phyloP scores from a whole-genome alignment of 2,113 vertebrate genomes.

The zebrafish (Danio rerio) region GRCz12tu NC_133183.1:35218501-35219000 shows the following conservation, averaged over 20 bases:
- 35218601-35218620: not conserved
- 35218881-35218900: not conserved
- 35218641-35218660: not conserved
- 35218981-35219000: not conserved
- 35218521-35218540: too few species aligned
- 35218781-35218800: constrained; percentile 52
- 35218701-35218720: constrained; percentile 8
- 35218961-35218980: not conserved
- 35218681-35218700: constrained; percentile 8
- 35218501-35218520: too few species aligned
- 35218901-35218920: not conserved
- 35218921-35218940: not conserved
- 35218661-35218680: not conserved
- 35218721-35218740: constrained; percentile 37
- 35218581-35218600: too few species aligned
- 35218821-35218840: constrained; percentile 15
- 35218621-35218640: not conserved
- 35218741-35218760: not conserved
- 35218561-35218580: too few species aligned
- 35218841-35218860: constrained; percentile 16
- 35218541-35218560: too few species aligned
- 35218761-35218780: constrained; percentile 37
- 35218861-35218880: constrained; percentile 13
- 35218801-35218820: constrained; percentile 31
- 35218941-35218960: not conserved